Evolutionary conservation across 2,797 vertebrate species (phyloP), one percentile per base, ranked within the genome.

Genomic region (Morelia viridis): DNA sequence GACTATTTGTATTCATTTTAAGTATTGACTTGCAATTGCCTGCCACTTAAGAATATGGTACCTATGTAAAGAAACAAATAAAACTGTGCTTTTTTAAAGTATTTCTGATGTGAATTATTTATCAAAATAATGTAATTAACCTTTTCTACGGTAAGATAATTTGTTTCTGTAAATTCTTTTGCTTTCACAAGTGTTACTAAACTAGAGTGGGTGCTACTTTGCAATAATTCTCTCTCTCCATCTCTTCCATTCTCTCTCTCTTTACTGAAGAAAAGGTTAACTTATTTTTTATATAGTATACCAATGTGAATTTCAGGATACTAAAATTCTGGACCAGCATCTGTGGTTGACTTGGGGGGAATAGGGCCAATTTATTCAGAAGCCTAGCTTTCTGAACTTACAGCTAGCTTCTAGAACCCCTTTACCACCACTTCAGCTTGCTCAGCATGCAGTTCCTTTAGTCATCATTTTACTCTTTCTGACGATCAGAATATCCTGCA

Each of bases 401-500:
- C 31, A 35, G 71, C 3, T 15, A 61, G 8, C 2, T 61, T 92
- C 19, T 15, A 64, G 4, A 19, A 58, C 19, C 31, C 8, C 46
- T 35, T 26, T 64, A n/a, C 17, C 46, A 46, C 7, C 24, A 35
- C 12, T 88, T 88, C 56, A 86, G 56, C 28, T 31, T 90, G 24
- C 80, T 87, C 31, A 22, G 80, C 0, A 19, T 92, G 24, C 46
- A 41, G 24, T 46, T 58, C 10, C 64, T 80, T 28, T 35, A 62
- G n/a, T 35, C 24, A 53, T 17, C 31, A n/a, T 31, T 89, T 92
- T 53, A 84, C 35, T 85, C 60, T 92, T 87, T 64, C 19, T 57
- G 41, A 83, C 80, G 57, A 57, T 83, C 85, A 90, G 31, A 87
- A 56, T 90, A 80, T 83, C 89, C 92, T 24, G 50, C 60, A 83